phyloP scores from a whole-genome alignment of 2,113 vertebrate species.

The Chiloscyllium plagiosum region DNA sequence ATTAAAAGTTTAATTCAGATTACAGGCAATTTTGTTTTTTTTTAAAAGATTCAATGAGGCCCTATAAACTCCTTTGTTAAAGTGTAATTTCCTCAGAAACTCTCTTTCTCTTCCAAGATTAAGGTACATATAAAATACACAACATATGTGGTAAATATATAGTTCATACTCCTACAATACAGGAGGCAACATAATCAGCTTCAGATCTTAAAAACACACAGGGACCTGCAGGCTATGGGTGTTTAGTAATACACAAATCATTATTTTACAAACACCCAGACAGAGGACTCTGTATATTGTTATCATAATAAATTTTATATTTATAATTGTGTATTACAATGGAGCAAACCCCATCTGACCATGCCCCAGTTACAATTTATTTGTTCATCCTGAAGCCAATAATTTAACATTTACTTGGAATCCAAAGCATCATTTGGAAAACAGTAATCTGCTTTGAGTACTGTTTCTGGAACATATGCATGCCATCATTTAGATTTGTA shows the following conservation, averaged over 20 bases:
- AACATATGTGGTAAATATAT: slow-evolving; percentile 13
- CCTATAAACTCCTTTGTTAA: slow-evolving; percentile 15
- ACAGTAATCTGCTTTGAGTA: not conserved
- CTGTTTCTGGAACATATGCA: not conserved
- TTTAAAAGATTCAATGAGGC: not conserved
- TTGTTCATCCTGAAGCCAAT: not conserved
- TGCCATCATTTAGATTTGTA: not conserved
- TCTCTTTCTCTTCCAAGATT: slow-evolving; percentile 2
- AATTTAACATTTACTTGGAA: not conserved
- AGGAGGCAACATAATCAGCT: slow-evolving; percentile 15
- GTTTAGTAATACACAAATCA: not conserved
- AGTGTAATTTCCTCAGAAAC: not conserved
- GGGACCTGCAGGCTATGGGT: not conserved
- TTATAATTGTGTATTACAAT: not conserved
- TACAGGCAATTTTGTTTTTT: not conserved
- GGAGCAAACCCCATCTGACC: not conserved
- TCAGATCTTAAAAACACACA: not conserved
- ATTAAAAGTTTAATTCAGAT: slow-evolving; percentile 9
- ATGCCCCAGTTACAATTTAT: not conserved
- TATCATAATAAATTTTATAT: not conserved
- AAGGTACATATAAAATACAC: slow-evolving; percentile 8
- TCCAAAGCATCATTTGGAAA: not conserved
- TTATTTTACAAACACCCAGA: not conserved
- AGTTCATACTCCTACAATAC: not conserved
- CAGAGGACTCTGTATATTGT: not conserved